These are phyloP conservation scores for Meloidogyne floridensis DNA, from an alignment of 1,140 invertebrate genomes.

Conservation along the genomic window DNA sequence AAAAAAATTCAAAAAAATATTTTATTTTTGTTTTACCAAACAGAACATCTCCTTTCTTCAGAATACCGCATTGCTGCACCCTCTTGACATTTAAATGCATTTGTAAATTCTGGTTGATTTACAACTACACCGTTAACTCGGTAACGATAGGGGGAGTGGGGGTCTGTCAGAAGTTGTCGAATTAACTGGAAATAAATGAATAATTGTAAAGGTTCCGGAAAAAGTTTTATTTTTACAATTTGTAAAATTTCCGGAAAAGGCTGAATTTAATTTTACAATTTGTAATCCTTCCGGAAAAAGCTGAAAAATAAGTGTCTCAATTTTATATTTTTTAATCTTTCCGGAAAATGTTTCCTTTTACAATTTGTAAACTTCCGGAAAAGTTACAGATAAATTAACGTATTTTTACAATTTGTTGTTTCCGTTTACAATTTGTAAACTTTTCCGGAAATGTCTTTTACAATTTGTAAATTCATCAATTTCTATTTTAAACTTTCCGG, in stretches of 20 bases:
- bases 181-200: constrained; percentile 19
- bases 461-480: no score
- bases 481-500: not conserved
- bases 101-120: constrained; percentile 57
- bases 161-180: constrained; percentile 53
- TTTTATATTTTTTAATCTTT: no score
- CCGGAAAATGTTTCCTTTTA: no score
- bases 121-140: constrained; percentile 56
- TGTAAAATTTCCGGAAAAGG: no score
- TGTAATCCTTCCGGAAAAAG: no score
- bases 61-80: constrained; percentile 44
- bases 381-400: not conserved
- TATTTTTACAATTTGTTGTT: not conserved
- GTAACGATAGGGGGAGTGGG: constrained; percentile 51
- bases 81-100: constrained; percentile 50
- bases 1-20: not conserved
- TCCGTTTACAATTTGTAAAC: no score
- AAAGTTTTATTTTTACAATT: not conserved
- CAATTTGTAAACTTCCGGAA: not conserved
- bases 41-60: constrained; percentile 46
- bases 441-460: no score
- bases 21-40: constrained; percentile 39
- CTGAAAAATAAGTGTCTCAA: no score
- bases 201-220: not conserved
- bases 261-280: no score